phyloP scores from a whole-genome alignment of 2,797 vertebrate genomes.

The Crypturellus tataupa region DNA sequence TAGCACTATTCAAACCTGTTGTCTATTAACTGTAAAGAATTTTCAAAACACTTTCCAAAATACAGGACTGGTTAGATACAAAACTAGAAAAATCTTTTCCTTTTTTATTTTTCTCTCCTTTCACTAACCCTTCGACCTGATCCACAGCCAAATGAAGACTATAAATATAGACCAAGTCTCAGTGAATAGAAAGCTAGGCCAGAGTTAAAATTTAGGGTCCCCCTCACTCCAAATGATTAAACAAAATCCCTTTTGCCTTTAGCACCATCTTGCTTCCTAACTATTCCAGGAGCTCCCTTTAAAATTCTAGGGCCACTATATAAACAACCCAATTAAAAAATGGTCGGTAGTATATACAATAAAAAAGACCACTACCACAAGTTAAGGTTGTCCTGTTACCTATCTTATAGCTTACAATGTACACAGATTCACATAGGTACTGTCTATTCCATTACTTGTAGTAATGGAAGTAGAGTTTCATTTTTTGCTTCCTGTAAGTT shows the following conservation, averaged over 20 bases:
- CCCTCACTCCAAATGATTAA: background rate
- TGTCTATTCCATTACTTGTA: background rate
- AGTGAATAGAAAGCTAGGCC: background rate
- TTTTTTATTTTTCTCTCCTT: background rate
- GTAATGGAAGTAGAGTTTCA: background rate
- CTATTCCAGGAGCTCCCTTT: background rate
- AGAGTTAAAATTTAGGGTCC: background rate
- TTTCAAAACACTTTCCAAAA: background rate
- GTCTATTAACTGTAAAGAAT: constrained; percentile 5
- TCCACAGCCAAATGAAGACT: background rate
- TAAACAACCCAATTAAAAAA: background rate
- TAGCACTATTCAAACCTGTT: constrained; percentile 15
- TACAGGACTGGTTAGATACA: background rate
- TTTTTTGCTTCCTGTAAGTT: background rate
- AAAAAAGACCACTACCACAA: background rate
- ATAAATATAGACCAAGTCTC: background rate
- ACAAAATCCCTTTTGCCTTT: background rate
- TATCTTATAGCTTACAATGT: constrained; percentile 29
- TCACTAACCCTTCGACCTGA: background rate
- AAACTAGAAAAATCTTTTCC: background rate
- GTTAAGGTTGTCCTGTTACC: background rate
- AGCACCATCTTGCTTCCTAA: background rate
- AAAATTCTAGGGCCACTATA: background rate
- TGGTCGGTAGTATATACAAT: background rate
- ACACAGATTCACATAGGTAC: background rate